These are phyloP conservation scores for Amblyornis subalaris DNA, from an alignment of 2,113 vertebrate species.

Conservation along the genomic window DNA sequence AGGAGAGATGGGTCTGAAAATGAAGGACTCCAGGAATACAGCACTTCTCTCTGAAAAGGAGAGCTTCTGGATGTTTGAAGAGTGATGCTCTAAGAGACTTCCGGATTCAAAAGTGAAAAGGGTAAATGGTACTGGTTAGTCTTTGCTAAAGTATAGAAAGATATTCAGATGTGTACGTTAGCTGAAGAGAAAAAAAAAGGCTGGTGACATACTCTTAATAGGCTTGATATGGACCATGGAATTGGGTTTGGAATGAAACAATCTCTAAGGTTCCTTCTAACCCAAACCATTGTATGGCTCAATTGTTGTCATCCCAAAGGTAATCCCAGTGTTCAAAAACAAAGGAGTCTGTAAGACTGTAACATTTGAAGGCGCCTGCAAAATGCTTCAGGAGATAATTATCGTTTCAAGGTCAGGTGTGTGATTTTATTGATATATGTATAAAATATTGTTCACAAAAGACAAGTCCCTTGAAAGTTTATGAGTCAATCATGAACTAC, in stretches of 20 bases:
- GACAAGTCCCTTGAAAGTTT: neutral
- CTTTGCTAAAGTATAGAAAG: neutral
- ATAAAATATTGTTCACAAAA: neutral
- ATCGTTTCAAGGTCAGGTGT: neutral
- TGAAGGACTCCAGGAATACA: neutral
- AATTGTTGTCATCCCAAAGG: neutral
- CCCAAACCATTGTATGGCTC: neutral
- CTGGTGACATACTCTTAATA: neutral
- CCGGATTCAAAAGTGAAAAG: neutral
- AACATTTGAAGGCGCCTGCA: neutral
- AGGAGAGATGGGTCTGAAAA: neutral
- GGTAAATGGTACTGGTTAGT: neutral
- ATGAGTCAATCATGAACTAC: neutral
- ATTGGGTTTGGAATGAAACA: rapidly evolving
- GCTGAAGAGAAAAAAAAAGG: neutral
- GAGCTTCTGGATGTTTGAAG: neutral
- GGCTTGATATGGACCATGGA: neutral
- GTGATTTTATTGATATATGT: neutral
- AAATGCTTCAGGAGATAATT: neutral
- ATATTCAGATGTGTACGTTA: neutral
- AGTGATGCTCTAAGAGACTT: neutral
- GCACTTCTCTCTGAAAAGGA: neutral
- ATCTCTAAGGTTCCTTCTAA: neutral
- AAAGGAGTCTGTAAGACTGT: neutral
- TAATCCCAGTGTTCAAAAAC: neutral